Conservation (phyloP, 1,140 invertebrate genomes). For the Rhagoletis pomonella region DNA sequence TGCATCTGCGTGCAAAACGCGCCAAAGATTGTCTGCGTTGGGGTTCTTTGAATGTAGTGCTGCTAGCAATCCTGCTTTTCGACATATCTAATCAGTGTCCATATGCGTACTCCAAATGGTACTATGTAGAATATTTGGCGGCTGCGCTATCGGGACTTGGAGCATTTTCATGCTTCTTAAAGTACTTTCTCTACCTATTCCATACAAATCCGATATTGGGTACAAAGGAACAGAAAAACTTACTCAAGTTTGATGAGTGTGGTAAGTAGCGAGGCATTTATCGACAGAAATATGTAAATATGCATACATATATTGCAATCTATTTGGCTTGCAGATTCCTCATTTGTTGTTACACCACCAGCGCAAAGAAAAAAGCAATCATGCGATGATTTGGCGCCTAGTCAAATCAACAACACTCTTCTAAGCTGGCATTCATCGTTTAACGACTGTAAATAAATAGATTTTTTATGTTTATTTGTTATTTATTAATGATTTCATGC, state of each 20-base stretch:
- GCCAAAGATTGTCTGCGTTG: constrained; percentile 67
- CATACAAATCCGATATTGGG: constrained; percentile 66
- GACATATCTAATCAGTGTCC: constrained; percentile 64
- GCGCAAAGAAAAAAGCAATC: constrained; percentile 49
- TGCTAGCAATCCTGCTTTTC: constrained; percentile 63
- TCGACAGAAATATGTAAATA: no score
- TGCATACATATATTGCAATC: no score
- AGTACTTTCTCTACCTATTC: constrained; percentile 71
- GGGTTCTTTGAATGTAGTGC: constrained; percentile 63
- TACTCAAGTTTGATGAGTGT: constrained; percentile 70
- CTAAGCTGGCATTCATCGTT: constrained; percentile 73
- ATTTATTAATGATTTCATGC: neutral
- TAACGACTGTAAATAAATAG: constrained; percentile 64
- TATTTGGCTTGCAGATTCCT: constrained; percentile 60
- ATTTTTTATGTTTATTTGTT: no score
- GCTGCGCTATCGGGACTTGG: constrained; percentile 70
- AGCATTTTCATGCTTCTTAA: constrained; percentile 72
- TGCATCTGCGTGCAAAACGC: constrained; percentile 60
- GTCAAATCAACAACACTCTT: constrained; percentile 57
- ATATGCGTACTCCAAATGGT: constrained; percentile 59
- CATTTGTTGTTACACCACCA: constrained; percentile 59
- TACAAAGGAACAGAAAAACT: constrained; percentile 70
- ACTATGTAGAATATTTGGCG: constrained; percentile 71
- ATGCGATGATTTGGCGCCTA: neutral
- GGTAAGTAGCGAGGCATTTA: constrained; percentile 57